Percentiles rank a stretch among this genome's conserved stretches.
These are phyloP conservation scores for Ennomos erosarius DNA, from an alignment of 2,888 invertebrate species.

Conservation along the genomic window DNA sequence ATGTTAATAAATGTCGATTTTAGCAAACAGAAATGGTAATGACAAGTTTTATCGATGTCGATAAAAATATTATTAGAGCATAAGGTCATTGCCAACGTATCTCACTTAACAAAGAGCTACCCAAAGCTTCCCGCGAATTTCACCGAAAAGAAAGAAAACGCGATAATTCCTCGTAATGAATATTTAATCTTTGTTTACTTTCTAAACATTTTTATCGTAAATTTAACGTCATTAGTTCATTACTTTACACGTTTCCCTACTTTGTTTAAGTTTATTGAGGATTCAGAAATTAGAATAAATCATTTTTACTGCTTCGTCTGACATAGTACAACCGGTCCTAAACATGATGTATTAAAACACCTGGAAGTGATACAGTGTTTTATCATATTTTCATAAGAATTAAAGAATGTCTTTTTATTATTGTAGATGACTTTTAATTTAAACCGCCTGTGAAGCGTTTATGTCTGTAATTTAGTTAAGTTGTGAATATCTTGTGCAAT, in stretches of 20 bases:
- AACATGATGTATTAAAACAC: too few species aligned
- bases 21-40: too few species aligned
- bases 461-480: too few species aligned
- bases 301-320: constrained; percentile 23
- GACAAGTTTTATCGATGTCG: constrained; percentile 52
- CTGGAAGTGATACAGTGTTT: too few species aligned
- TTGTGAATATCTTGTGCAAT: too few species aligned
- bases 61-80: constrained; percentile 31
- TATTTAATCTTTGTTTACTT: constrained; percentile 77
- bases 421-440: too few species aligned
- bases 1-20: too few species aligned
- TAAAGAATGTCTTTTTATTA: too few species aligned
- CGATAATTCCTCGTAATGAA: constrained; percentile 75
- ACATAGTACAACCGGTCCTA: constrained; percentile 6
- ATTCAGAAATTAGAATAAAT: constrained; percentile 32
- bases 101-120: constrained; percentile 51
- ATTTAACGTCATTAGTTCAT: constrained; percentile 71
- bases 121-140: constrained; percentile 53
- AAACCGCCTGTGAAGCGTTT: too few species aligned
- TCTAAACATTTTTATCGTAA: constrained; percentile 60
- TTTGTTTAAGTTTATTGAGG: constrained; percentile 46
- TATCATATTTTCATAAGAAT: too few species aligned
- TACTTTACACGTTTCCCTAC: constrained; percentile 68
- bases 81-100: constrained; percentile 31
- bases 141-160: constrained; percentile 58